Percentiles rank a stretch among this genome's conserved stretches.
Conservation (phyloP, 2,113 vertebrate species). For the Nothocercus nigrocapillus region DNA sequence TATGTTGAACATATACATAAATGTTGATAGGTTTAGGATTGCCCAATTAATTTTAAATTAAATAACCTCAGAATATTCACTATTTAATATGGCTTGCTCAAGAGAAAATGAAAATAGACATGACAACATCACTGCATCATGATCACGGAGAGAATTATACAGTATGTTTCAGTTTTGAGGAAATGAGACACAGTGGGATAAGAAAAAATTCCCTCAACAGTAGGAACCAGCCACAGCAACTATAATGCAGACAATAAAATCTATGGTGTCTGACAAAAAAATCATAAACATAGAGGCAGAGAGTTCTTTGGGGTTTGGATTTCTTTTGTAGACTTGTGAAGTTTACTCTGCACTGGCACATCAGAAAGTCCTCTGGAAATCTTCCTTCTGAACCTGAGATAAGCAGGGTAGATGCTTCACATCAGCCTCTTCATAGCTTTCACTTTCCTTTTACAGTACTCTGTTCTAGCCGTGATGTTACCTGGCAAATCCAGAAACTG, state of each 20-base stretch:
- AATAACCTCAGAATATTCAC: not conserved
- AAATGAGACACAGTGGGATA: not conserved
- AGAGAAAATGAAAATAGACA: slow-evolving; percentile 34
- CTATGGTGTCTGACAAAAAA: not conserved
- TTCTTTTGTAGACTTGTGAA: not conserved
- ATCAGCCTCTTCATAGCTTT: not conserved
- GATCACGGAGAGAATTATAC: not conserved
- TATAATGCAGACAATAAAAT: not conserved
- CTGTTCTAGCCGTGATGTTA: not conserved
- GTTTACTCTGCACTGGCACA: not conserved
- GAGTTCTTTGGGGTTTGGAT: not conserved
- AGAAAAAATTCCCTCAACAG: not conserved
- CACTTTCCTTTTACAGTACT: not conserved
- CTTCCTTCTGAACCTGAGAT: not conserved
- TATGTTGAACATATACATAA: not conserved
- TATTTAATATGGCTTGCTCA: not conserved
- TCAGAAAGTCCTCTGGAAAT: not conserved
- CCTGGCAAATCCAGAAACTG: not conserved
- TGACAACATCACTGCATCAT: not conserved
- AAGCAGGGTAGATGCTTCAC: not conserved
- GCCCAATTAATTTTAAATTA: not conserved
- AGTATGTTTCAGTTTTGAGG: not conserved
- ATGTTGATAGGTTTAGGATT: not conserved
- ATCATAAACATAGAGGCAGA: not conserved
- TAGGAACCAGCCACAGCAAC: slow-evolving; percentile 2